These are phyloP conservation scores for Pterostichus niger DNA, from an alignment of 2,888 invertebrate species.

Conservation along the genomic window DNA sequence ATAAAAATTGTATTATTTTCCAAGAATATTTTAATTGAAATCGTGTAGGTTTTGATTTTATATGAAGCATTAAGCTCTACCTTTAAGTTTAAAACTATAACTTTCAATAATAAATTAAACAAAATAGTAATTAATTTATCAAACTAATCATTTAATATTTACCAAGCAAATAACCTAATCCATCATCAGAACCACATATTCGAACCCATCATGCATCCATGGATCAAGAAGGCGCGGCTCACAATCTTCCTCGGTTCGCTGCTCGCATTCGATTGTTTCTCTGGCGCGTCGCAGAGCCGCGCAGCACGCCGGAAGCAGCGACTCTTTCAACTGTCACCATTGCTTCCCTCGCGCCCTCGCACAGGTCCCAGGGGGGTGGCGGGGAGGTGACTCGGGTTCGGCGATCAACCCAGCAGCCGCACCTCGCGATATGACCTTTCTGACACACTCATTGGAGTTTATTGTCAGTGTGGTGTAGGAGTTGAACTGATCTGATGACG, in stretches of 20 bases:
- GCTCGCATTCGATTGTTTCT: slow-evolving; percentile 52
- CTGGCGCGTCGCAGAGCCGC: slow-evolving; percentile 43
- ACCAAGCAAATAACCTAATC: background rate
- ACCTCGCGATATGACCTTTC: slow-evolving; percentile 57
- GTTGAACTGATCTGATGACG: background rate
- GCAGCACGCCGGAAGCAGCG: slow-evolving; percentile 72
- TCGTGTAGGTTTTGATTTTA: too few species aligned
- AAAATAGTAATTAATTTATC: too few species aligned
- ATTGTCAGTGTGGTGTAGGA: slow-evolving; percentile 39
- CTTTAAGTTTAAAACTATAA: too few species aligned
- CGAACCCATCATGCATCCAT: background rate
- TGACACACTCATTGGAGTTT: background rate
- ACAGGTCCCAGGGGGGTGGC: slow-evolving; percentile 4
- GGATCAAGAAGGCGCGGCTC: slow-evolving; percentile 39
- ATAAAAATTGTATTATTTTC: too few species aligned
- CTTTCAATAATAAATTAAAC: too few species aligned
- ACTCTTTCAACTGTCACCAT: slow-evolving; percentile 74
- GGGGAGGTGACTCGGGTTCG: background rate
- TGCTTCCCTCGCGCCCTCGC: background rate
- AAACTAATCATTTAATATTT: background rate
- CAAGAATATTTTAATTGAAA: too few species aligned
- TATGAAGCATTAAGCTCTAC: too few species aligned
- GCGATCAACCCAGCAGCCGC: slow-evolving; percentile 18
- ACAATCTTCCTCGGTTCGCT: slow-evolving; percentile 60
- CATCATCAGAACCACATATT: slow-evolving; percentile 1